Evolutionary conservation across 2,113 vertebrate genomes (phyloP), one percentile per base, ranked within the genome.

Genomic region (Brachyhypopomus gauderio): DNA sequence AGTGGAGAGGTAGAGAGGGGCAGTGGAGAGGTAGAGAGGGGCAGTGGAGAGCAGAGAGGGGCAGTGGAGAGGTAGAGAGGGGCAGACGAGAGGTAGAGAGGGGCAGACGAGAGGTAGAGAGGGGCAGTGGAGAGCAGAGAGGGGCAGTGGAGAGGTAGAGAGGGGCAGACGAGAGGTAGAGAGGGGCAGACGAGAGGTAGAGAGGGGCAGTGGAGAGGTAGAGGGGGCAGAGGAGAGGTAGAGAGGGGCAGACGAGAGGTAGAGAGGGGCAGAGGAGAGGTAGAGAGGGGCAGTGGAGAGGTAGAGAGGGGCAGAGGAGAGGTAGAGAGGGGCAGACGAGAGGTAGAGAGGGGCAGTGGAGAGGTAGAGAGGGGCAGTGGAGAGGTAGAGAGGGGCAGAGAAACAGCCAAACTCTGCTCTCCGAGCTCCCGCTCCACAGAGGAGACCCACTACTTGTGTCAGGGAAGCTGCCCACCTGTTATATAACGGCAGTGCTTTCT

Each of bases 401-500:
- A 78, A 27, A 36, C 8, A 62, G 48, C 78, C 38, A 60, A 30
- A 30, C 45, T 59, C 60, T 52, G 30, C 70, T 60, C 70, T 83
- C 62, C 64, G 59, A 27, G 52, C 70, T 78, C 67, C 70, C 20
- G 41, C 48, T 72, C 60, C 66, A 52, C 64, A 74, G 71, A 71
- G 52, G 69, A 77, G 59, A 75, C 77, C 72, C 56, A 52, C 14
- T 66, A 70, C 70, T 56, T 71, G 48, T 60, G 84, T 85, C 80
- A 72, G 77, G 55, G 52, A 52, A 59, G 55, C 38, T n/a, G 23
- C 73, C 85, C 80, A 84, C 80, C 63, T 83, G 69, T 86, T 83
- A 75, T 59, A 36, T 86, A 78, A 84, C 30, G 55, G 34, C 41
- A 78, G 62, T 77, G 64, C 72, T 83, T 84, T 60, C 73, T 84